Conservation (phyloP, 2,797 vertebrate species). For the Tenualosa thibaudeaui region DNA sequence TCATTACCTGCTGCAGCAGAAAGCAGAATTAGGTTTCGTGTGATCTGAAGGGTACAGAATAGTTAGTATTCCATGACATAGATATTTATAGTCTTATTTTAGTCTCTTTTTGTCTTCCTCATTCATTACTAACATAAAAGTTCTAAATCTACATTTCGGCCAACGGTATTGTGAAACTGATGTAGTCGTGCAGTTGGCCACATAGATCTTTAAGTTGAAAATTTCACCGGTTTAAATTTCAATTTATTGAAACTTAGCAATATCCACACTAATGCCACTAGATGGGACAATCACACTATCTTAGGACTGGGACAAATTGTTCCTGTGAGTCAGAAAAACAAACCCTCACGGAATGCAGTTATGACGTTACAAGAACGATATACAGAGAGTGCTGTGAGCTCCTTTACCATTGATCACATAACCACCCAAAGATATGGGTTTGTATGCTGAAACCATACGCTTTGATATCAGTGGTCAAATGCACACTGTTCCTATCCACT, state of each 20-base stretch:
- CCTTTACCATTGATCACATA: neutral
- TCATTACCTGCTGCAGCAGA: constrained; percentile 10
- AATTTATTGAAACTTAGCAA: too few species aligned
- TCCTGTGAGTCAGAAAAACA: neutral
- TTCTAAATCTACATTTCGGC: neutral
- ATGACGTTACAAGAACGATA: neutral
- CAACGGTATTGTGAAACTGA: neutral
- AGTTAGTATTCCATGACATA: neutral
- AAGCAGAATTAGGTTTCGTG: constrained; percentile 3
- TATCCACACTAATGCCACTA: neutral
- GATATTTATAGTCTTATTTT: constrained; percentile 10
- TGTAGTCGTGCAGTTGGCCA: neutral
- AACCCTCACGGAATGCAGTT: neutral
- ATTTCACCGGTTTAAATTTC: neutral
- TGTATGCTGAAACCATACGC: constrained; percentile 15
- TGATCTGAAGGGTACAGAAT: neutral
- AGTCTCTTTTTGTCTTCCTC: neutral
- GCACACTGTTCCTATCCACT: neutral
- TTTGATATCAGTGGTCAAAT: neutral
- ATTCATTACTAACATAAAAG: neutral
- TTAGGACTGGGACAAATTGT: neutral
- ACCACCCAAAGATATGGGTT: neutral
- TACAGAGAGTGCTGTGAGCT: neutral
- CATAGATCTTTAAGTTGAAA: neutral
- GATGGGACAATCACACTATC: constrained; percentile 12